These are phyloP conservation scores for Drepana arcuata DNA, from an alignment of 1,140 invertebrate genomes.

Conservation along the genomic window DNA sequence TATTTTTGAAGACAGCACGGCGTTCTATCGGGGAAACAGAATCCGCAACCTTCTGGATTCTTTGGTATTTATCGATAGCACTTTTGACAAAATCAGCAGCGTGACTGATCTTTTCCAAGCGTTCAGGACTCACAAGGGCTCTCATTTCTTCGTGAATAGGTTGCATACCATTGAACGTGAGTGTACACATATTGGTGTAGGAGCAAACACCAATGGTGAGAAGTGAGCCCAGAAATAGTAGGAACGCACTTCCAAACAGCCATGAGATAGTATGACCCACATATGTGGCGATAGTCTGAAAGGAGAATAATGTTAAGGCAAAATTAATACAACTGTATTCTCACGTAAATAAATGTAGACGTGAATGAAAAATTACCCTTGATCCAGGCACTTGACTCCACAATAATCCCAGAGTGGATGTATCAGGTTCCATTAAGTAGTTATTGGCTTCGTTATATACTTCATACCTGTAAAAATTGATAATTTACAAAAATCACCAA, in stretches of 20 bases:
- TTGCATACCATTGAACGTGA: constrained; percentile 71
- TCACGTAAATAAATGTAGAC: no score
- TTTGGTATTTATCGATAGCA: constrained; percentile 77
- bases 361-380: no score
- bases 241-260: constrained; percentile 60
- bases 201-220: constrained; percentile 75
- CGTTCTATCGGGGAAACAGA: constrained; percentile 23
- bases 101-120: constrained; percentile 69
- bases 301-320: no score
- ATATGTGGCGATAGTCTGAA: constrained; percentile 48
- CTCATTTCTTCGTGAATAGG: constrained; percentile 63
- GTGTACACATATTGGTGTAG: constrained; percentile 77
- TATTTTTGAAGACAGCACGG: constrained; percentile 21
- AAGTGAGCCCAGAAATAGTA: constrained; percentile 72
- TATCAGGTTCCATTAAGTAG: constrained; percentile 48
- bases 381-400: constrained; percentile 59
- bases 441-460: constrained; percentile 32
- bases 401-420: constrained; percentile 36
- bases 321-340: no score
- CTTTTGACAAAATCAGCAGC: constrained; percentile 75
- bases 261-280: constrained; percentile 43
- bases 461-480: constrained; percentile 42
- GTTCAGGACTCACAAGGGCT: constrained; percentile 67
- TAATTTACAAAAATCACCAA: no score
- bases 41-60: constrained; percentile 60